These are phyloP conservation scores for Machaerirhynchus nigripectus DNA, from an alignment of 2,113 vertebrate genomes.

Conservation along the genomic window DNA sequence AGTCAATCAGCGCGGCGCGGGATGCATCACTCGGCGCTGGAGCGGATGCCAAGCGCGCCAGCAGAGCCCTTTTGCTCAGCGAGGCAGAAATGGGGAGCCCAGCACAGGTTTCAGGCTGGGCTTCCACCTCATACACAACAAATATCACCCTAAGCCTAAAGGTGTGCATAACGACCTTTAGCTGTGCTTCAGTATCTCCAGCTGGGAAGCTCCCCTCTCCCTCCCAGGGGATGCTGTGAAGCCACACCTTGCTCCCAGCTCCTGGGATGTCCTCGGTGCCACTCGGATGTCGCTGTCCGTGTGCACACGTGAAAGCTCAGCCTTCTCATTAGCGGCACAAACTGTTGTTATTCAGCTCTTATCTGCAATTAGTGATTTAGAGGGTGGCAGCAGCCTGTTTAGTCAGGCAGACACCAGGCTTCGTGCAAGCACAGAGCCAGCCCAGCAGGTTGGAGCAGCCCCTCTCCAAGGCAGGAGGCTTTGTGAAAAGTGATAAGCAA, in stretches of 20 bases:
- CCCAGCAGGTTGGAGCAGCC: not conserved
- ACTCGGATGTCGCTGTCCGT: fast-evolving
- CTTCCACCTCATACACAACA: not conserved
- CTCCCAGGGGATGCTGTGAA: not conserved
- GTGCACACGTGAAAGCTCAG: not conserved
- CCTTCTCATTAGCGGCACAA: not conserved
- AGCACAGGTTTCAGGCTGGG: not conserved
- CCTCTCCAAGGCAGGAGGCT: not conserved
- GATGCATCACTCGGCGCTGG: not conserved
- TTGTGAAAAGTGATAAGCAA: not conserved
- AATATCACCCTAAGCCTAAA: not conserved
- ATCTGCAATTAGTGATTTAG: constrained; percentile 28
- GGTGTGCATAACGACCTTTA: not conserved
- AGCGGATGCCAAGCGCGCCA: not conserved
- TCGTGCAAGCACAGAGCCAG: not conserved
- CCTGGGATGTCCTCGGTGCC: not conserved
- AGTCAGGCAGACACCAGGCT: not conserved
- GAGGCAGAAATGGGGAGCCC: not conserved
- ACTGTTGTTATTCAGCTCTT: not conserved
- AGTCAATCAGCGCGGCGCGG: not conserved
- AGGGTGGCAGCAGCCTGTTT: not conserved
- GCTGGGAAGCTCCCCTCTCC: not conserved
- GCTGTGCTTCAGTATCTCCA: not conserved
- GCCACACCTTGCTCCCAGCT: fast-evolving
- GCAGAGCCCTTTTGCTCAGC: not conserved